These are phyloP conservation scores for Gasterosteus nipponicus DNA, from an alignment of 2,113 vertebrate species.

Conservation along the genomic window DNA sequence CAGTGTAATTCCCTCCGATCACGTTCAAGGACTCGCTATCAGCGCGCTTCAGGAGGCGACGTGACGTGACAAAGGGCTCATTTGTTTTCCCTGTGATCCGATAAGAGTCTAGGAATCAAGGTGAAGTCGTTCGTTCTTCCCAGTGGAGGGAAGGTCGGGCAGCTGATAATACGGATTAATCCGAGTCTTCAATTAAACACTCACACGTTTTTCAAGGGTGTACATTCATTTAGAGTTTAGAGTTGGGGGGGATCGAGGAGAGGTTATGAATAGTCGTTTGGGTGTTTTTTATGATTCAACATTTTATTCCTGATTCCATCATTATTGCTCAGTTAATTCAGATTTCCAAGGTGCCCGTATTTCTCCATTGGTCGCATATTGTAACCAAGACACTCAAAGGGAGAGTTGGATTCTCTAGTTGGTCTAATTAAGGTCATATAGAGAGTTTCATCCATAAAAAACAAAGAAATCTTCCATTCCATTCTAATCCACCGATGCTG, in stretches of 20 bases:
- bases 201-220: background rate
- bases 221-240: background rate
- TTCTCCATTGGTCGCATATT: background rate
- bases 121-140: slow-evolving; percentile 44
- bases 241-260: no score
- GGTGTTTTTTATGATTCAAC: background rate
- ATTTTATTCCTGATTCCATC: background rate
- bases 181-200: slow-evolving; percentile 3
- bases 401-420: background rate
- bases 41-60: background rate
- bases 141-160: slow-evolving; percentile 38
- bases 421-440: background rate
- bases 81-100: slow-evolving; percentile 49
- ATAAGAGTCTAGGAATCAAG: slow-evolving; percentile 65
- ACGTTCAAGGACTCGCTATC: slow-evolving; percentile 7
- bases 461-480: background rate
- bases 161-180: slow-evolving; percentile 20
- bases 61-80: slow-evolving; percentile 16
- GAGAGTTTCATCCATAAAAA: background rate
- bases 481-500: background rate
- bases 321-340: background rate
- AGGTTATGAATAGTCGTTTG: background rate
- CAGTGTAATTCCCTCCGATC: background rate
- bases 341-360: background rate
- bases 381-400: background rate